A percentile compares a stretch with the other conserved stretches of the same genome.
phyloP scores from a whole-genome alignment of 2,888 invertebrate genomes.

The Trichopoda pennipes region DNA sequence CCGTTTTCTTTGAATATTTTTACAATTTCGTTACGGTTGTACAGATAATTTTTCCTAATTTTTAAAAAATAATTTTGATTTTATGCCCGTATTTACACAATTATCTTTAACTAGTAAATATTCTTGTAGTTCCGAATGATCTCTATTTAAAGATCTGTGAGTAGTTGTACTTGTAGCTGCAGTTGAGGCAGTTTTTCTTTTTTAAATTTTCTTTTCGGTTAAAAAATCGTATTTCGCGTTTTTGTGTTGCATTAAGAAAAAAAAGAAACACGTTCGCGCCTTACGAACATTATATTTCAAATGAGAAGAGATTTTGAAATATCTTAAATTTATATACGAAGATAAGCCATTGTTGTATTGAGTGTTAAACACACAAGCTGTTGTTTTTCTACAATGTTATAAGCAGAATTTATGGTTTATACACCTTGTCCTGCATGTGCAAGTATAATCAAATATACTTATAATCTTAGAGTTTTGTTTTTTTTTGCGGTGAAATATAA shows the following conservation, averaged over 20 bases:
- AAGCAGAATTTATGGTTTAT: too few species aligned
- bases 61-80: not conserved
- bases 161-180: conserved; percentile 1
- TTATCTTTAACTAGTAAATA: conserved; percentile 2
- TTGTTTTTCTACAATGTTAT: not conserved
- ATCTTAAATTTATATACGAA: conserved; percentile 78
- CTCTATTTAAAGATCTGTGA: conserved; percentile 8
- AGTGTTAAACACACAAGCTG: conserved; percentile 22
- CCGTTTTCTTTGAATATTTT: conserved; percentile 31
- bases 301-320: conserved; percentile 77
- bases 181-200: conserved; percentile 11
- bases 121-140: conserved; percentile 24
- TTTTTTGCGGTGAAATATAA: too few species aligned
- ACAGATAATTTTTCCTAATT: not conserved
- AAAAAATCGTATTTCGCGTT: conserved; percentile 18
- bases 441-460: too few species aligned
- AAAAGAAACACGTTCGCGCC: conserved; percentile 66
- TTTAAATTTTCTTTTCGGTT: conserved; percentile 4
- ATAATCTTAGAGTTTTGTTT: too few species aligned
- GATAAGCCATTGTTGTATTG: conserved; percentile 70
- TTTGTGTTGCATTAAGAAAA: conserved; percentile 16
- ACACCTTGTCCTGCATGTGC: too few species aligned
- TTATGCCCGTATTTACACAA: conserved; percentile 5
- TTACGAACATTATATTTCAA: conserved; percentile 76
- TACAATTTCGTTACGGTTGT: not conserved